Percentiles rank a stretch among this genome's conserved stretches.
These are phyloP conservation scores for Catagonus wagneri DNA, from an alignment of 2,113 vertebrate genomes.

Conservation along the genomic window DNA sequence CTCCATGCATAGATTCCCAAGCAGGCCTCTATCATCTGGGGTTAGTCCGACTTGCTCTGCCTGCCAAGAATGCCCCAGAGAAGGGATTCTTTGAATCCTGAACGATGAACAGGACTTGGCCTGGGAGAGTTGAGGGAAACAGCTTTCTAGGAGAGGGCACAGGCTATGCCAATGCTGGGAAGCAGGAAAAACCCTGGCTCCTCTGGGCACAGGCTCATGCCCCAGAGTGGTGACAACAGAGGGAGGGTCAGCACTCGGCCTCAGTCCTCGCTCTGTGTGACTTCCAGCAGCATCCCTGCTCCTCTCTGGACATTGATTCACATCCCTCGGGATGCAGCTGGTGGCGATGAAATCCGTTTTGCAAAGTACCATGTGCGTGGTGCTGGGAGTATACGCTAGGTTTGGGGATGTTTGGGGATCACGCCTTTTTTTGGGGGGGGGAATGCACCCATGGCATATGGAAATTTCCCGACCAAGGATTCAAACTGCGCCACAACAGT, in stretches of 20 bases:
- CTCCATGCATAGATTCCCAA: neutral
- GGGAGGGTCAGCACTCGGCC: neutral
- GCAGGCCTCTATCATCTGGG: neutral
- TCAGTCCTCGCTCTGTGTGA: neutral
- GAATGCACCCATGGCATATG: too few species aligned
- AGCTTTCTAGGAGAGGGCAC: neutral
- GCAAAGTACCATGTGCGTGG: neutral
- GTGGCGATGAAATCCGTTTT: neutral
- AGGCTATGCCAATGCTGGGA: neutral
- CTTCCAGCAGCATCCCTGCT: neutral
- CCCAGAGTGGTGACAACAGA: accelerated
- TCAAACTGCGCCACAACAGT: too few species aligned
- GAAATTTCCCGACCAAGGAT: too few species aligned
- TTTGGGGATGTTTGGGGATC: neutral
- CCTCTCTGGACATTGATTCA: neutral
- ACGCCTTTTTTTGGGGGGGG: too few species aligned
- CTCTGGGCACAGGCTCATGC: neutral
- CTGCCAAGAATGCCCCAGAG: neutral
- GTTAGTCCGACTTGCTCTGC: neutral
- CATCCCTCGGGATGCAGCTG: neutral
- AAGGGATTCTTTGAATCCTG: neutral
- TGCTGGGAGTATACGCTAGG: neutral
- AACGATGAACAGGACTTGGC: neutral
- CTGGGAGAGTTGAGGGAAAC: neutral
- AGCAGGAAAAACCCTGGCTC: neutral